Conservation (phyloP, 2,888 invertebrate genomes). For the Mimumesa dahlbomi region DNA sequence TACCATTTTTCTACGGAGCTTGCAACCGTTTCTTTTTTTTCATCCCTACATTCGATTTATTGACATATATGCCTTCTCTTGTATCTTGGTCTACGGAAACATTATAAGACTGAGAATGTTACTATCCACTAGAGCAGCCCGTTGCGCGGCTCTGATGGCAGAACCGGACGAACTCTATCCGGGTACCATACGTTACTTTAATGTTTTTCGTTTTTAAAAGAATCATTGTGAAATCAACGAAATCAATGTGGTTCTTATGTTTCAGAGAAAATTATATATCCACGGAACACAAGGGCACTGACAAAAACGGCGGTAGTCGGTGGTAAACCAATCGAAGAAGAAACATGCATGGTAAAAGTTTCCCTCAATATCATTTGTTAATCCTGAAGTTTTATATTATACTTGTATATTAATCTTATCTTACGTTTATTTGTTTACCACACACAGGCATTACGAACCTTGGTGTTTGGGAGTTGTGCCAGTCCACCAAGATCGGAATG, state of each 20-base stretch:
- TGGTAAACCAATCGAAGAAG: slow-evolving; percentile 85
- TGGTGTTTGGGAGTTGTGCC: slow-evolving; percentile 85
- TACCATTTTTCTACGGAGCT: background rate
- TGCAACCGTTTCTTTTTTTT: background rate
- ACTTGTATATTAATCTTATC: no score
- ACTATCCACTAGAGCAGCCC: slow-evolving; percentile 72
- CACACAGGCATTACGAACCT: slow-evolving; percentile 83
- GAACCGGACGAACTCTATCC: slow-evolving; percentile 77
- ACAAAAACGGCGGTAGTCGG: slow-evolving; percentile 83
- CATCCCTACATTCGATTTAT: background rate
- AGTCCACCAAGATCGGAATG: slow-evolving; percentile 88
- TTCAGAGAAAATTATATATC: slow-evolving; percentile 85
- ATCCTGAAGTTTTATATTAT: no score
- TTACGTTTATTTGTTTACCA: no score
- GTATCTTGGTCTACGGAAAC: no score
- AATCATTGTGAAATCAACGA: no score
- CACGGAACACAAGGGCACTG: slow-evolving; percentile 82
- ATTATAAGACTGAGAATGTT: no score
- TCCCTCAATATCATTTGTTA: no score
- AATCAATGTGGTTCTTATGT: slow-evolving; percentile 53
- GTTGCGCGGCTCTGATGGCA: slow-evolving; percentile 75
- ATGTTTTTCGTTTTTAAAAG: no score
- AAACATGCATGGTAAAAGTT: slow-evolving; percentile 85
- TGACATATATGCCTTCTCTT: no score
- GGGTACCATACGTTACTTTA: slow-evolving; percentile 63